Percentiles rank a stretch among this genome's conserved stretches.
These are phyloP conservation scores for Apostichopus leukothele DNA, from an alignment of 53 echinoderm and acorn worm genomes.

Conservation along the genomic window DNA sequence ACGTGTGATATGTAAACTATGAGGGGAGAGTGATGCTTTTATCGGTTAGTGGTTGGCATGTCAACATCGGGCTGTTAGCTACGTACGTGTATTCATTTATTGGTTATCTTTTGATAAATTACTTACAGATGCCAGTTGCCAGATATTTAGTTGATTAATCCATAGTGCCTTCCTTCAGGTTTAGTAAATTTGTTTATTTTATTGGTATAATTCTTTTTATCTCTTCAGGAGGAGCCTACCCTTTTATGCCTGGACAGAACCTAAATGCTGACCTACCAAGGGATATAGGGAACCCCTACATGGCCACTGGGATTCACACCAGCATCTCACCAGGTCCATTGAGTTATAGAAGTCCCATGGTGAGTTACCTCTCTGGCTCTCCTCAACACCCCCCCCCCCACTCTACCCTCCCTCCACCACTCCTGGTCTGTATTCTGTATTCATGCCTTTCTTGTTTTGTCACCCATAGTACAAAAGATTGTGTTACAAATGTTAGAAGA, in stretches of 20 bases:
- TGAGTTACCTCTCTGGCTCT: slow-evolving; percentile 38
- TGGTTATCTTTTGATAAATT: not conserved
- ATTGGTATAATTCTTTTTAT: not conserved
- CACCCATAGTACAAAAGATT: no score
- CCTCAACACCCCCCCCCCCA: not conserved
- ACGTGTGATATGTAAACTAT: not conserved
- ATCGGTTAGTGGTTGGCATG: not conserved
- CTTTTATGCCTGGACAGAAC: slow-evolving; percentile 73
- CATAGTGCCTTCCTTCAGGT: not conserved
- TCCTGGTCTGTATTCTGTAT: no score
- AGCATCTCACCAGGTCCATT: slow-evolving; percentile 89
- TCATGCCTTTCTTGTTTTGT: no score
- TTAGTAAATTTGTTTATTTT: not conserved
- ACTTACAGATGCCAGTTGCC: not conserved
- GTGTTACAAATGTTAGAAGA: no score
- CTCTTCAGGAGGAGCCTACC: slow-evolving; percentile 32
- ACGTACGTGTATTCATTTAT: not conserved
- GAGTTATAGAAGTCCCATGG: slow-evolving; percentile 93
- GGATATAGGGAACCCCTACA: slow-evolving; percentile 81
- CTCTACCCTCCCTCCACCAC: not conserved
- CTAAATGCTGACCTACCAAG: slow-evolving; percentile 81
- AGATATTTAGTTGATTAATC: not conserved
- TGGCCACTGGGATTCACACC: slow-evolving; percentile 80
- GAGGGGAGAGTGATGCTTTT: not conserved
- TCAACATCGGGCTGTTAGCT: not conserved